Base-by-base conservation (phyloP, 2,888 invertebrate species). In the Formica aserva region DNA sequence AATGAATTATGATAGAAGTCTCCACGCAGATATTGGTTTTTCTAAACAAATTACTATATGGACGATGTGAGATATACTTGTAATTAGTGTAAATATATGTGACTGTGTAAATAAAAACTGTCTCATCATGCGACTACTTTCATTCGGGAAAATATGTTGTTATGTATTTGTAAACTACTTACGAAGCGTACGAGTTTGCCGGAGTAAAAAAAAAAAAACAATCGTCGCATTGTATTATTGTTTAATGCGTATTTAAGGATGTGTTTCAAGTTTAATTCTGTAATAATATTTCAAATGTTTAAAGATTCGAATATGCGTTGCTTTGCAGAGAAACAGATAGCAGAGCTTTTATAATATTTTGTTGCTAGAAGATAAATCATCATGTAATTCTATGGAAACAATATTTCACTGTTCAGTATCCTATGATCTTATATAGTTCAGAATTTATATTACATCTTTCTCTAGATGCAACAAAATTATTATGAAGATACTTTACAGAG, bases 51-150 rank as follows among this genome's bases (percentile, higher is more conserved):
- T 66, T 57, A 48, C 22, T 69, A 60, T 71, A 48, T 52, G 18
- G n/a, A 18, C 41, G 32, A 65, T 66, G 26, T 38, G 52, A 52
- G n/a, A 52, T 52, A 26, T 35, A 66, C 22, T 41, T 75, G 72
- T 78, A 75, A 41, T 63, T 78, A 84, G 22, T 88, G 84, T 71
- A 84, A 71, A 81, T 81, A 81, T n/a, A 26, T 38, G 41, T 69
- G 26, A 69, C 45, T 69, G 71, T 69, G 71, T 78, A 78, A 57
- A 55, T 60, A 78, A 78, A 45, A 52, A n/a, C 26, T 65, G 8
- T 62, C 26, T 52, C 22, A 18, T 35, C 57, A 32, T 18, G 15
- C 15, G 26, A 52, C 8, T 52, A 52, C 6, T 71, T 78, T 78
- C 22, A 67, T 52, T 71, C 35, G 13, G 45, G 5, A 67, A 52